Evolutionary conservation across 2,888 invertebrate genomes (phyloP).

Genomic region (Melieria picta): DNA sequence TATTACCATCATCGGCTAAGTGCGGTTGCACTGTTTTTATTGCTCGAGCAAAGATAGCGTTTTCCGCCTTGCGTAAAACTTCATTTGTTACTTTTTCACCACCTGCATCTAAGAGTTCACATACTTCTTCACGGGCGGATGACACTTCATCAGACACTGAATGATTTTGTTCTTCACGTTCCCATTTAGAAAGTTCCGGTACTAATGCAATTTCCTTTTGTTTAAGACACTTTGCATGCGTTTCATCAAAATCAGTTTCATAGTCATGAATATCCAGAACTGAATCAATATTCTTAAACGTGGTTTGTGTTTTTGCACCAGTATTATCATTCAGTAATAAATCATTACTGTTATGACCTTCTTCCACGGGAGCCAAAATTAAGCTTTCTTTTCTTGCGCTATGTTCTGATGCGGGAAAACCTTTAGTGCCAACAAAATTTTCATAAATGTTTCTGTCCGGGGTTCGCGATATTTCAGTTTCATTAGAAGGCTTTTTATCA

Average conservation of each 20-base stretch:
- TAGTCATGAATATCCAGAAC: slow-evolving; percentile 57
- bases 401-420: slow-evolving; percentile 6
- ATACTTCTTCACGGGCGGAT: not conserved
- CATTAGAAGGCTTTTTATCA: slow-evolving; percentile 32
- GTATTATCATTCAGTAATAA: no score
- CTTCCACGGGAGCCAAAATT: slow-evolving; percentile 4
- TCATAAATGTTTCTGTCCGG: slow-evolving; percentile 36
- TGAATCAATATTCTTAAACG: slow-evolving; percentile 56
- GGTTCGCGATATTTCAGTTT: slow-evolving; percentile 40
- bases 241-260: slow-evolving; percentile 52
- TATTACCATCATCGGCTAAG: slow-evolving; percentile 67
- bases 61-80: slow-evolving; percentile 90
- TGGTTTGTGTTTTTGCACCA: slow-evolving; percentile 3
- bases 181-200: slow-evolving; percentile 90
- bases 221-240: slow-evolving; percentile 41
- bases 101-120: slow-evolving; percentile 38
- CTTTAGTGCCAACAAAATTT: not conserved
- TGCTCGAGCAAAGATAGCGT: slow-evolving; percentile 90
- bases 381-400: not conserved
- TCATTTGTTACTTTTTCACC: slow-evolving; percentile 82
- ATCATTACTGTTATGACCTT: not conserved
- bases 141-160: slow-evolving; percentile 51
- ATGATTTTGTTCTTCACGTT: slow-evolving; percentile 85
- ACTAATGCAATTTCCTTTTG: slow-evolving; percentile 54
- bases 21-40: slow-evolving; percentile 82